These are phyloP conservation scores for Myxocyprinus asiaticus DNA, from an alignment of 2,113 vertebrate genomes.

Conservation along the genomic window DNA sequence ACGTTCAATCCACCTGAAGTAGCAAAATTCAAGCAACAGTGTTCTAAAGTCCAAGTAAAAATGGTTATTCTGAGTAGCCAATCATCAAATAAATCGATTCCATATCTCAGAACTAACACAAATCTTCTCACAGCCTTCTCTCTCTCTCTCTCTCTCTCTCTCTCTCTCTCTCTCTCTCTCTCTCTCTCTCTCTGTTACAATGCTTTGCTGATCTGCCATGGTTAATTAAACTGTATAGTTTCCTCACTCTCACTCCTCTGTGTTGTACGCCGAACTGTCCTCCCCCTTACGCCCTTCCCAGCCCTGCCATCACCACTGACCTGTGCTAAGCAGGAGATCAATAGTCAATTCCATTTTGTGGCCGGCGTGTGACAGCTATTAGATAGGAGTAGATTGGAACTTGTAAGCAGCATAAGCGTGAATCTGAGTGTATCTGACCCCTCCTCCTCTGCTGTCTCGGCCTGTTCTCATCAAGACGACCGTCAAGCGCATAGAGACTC, in stretches of 20 bases:
- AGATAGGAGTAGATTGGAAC: constrained; percentile 78
- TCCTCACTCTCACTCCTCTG: constrained; percentile 1
- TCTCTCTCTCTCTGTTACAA: constrained; percentile 25
- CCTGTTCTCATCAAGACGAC: constrained; percentile 44
- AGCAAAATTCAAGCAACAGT: too few species aligned
- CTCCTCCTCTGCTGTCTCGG: constrained; percentile 17
- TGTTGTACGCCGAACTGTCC: not conserved
- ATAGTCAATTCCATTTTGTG: constrained; percentile 82
- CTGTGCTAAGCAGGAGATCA: constrained; percentile 77
- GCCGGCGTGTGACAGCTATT: constrained; percentile 74
- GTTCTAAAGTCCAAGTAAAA: too few species aligned
- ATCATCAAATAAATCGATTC: too few species aligned
- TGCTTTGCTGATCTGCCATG: constrained; percentile 32
- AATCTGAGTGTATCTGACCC: constrained; percentile 63
- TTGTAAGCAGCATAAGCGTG: constrained; percentile 72
- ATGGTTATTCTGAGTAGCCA: not conserved
- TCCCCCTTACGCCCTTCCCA: constrained; percentile 26
- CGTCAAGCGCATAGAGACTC: constrained; percentile 45
- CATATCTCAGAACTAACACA: too few species aligned
- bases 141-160: not conserved
- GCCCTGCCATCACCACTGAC: constrained; percentile 68
- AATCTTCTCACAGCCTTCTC: not conserved
- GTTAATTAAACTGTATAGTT: constrained; percentile 52
- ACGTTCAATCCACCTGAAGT: too few species aligned
- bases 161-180: not conserved